Percentiles rank a stretch among this genome's conserved stretches.
Evolutionary conservation across 2,797 vertebrate species (phyloP).

Genomic region (Neomorphus geoffroyi): DNA sequence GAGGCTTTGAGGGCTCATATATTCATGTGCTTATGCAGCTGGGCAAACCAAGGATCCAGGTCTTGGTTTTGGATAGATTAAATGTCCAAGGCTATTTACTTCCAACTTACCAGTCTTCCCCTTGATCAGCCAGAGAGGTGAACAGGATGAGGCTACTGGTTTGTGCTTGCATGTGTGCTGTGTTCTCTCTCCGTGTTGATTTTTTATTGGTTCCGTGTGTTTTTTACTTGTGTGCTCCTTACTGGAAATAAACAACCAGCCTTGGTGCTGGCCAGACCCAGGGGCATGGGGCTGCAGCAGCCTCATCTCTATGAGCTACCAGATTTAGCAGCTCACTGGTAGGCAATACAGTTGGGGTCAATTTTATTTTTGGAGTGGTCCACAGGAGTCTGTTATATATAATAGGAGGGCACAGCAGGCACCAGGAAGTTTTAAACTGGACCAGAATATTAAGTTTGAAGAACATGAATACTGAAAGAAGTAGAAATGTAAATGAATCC

Average conservation of each 20-base stretch:
- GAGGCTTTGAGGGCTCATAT: not conserved
- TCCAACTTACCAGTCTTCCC: not conserved
- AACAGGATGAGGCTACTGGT: not conserved
- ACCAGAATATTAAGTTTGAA: not conserved
- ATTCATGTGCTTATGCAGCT: no score
- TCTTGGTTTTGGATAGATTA: not conserved
- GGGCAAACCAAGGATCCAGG: not conserved
- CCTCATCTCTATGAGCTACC: not conserved
- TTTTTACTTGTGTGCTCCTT: accelerated
- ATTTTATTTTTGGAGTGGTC: not conserved
- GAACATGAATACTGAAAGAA: not conserved
- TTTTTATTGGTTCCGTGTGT: not conserved
- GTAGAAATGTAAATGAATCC: not conserved
- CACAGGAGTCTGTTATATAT: not conserved
- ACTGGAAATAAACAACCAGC: not conserved
- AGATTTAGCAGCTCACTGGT: not conserved
- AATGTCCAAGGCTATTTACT: not conserved
- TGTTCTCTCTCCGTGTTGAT: not conserved
- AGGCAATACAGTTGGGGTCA: not conserved
- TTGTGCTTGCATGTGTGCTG: not conserved
- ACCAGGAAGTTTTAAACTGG: not conserved
- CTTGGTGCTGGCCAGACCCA: not conserved
- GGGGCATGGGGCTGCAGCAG: not conserved
- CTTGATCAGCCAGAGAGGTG: not conserved
- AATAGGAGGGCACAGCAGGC: not conserved